Evolutionary conservation across 2,888 invertebrate genomes (phyloP), one percentile per base, ranked within the genome.

Genomic region (Xylota segnis): DNA sequence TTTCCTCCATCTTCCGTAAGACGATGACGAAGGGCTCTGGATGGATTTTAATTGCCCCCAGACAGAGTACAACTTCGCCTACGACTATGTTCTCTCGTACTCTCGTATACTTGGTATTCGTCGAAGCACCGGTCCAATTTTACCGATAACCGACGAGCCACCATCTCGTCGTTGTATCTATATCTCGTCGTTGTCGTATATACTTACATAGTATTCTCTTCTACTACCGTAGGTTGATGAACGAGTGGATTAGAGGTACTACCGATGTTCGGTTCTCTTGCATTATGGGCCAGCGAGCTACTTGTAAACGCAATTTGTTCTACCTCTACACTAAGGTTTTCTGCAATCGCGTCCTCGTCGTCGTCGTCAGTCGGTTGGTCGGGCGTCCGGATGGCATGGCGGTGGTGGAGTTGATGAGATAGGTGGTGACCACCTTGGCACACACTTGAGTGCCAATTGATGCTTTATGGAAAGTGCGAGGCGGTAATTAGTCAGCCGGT

Each of bases 401-500:
- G 54, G 12, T 58, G 50, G 12, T 4, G 63, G 63, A 37, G 61
- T 71, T 86, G 86, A 76, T 82, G 86, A 77, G 76, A 77, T 82
- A 86, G 86, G 82, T 82, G 82, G 82, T 82, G 76, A 76, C 77
- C 86, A 82, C 86, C 86, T 86, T 82, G 76, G 86, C 76, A 86
- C 76, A 86, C 82, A 87, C 83, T 83, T 87, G 83, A 87, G 87
- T 83, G 87, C 82, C 87, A 87, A 87, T 87, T 87, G 87, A 87
- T 87, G 87, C 87, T 83, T 82, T 83, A 83, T 87, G 82, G 82
- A 83, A 87, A 87, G 87, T 87, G 87, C 87, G 83, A 87, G 83
- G 77, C 77, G 78, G 87, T 87, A 87, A 87, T 87, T 87, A 87
- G 87, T 87, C 87, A 87, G 87, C 86, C 82, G 32, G 75, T 82